Evolutionary conservation across 2,888 invertebrate genomes (phyloP).

Genomic region (Arctia plantaginis): DNA sequence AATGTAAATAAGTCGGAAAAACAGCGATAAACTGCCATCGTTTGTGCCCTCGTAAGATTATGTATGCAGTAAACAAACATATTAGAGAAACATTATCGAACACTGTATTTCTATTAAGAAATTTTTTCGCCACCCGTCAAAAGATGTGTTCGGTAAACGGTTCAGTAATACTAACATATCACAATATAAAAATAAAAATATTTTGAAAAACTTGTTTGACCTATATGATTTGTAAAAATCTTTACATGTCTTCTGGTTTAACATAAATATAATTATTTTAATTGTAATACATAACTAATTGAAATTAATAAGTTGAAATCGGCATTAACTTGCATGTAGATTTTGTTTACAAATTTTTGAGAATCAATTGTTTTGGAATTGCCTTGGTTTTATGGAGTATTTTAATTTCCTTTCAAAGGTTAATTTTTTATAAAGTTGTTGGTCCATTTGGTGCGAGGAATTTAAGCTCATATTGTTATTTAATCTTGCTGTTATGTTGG

Average conservation of each 20-base stretch:
- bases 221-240: neutral
- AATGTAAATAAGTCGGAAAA: conserved; percentile 67
- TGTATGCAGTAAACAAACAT: conserved; percentile 71
- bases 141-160: conserved; percentile 39
- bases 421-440: too few relatives aligned
- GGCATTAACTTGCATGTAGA: too few relatives aligned
- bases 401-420: too few relatives aligned
- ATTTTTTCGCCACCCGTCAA: conserved; percentile 52
- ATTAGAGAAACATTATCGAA: conserved; percentile 62
- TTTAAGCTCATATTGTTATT: too few relatives aligned
- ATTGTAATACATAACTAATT: neutral
- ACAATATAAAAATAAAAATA: too few relatives aligned
- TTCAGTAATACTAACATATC: conserved; percentile 27
- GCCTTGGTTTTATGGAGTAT: too few relatives aligned
- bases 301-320: neutral
- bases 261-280: too few relatives aligned
- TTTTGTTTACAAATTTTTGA: too few relatives aligned
- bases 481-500: too few relatives aligned
- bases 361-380: too few relatives aligned
- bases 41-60: conserved; percentile 50
- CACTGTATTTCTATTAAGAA: conserved; percentile 55
- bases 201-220: neutral
- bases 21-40: conserved; percentile 62
- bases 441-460: too few relatives aligned
- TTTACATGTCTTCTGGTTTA: too few relatives aligned